phyloP scores from a whole-genome alignment of 2,888 invertebrate genomes.

The Troglohyphantes excavatus region DNA sequence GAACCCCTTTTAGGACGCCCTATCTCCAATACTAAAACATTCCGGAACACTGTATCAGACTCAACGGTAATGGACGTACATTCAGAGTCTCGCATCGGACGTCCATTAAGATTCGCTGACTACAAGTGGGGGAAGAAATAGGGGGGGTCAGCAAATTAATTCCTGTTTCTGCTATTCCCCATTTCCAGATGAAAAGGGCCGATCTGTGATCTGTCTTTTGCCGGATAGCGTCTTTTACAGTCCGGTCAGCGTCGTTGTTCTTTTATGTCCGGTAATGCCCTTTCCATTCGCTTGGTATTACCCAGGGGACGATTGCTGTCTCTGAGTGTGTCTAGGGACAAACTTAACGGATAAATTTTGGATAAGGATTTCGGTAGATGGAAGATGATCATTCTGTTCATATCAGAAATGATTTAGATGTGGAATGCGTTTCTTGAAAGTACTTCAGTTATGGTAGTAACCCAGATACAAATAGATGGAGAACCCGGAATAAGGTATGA shows the following conservation, averaged over 20 bases:
- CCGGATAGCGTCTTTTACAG: neutral
- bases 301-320: neutral
- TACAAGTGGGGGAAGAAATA: neutral
- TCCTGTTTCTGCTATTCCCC: constrained; percentile 7
- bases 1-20: neutral
- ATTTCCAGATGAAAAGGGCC: constrained; percentile 14
- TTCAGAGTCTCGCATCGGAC: neutral
- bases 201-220: constrained; percentile 11
- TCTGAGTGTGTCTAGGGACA: neutral
- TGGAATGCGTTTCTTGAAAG: too few relatives aligned
- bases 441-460: too few relatives aligned
- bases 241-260: neutral
- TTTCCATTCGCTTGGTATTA: neutral
- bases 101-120: constrained; percentile 26
- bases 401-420: too few relatives aligned
- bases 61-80: constrained; percentile 15
- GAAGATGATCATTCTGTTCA: too few relatives aligned
- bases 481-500: too few relatives aligned
- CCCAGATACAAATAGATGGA: too few relatives aligned
- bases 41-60: neutral
- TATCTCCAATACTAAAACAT: neutral
- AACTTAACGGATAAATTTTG: neutral
- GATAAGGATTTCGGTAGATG: neutral
- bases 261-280: constrained; percentile 9
- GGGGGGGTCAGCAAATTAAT: constrained; percentile 30